Evolutionary conservation across 2,888 invertebrate species (phyloP), one percentile per base, ranked within the genome.

Genomic region (Panzeria rudis): DNA sequence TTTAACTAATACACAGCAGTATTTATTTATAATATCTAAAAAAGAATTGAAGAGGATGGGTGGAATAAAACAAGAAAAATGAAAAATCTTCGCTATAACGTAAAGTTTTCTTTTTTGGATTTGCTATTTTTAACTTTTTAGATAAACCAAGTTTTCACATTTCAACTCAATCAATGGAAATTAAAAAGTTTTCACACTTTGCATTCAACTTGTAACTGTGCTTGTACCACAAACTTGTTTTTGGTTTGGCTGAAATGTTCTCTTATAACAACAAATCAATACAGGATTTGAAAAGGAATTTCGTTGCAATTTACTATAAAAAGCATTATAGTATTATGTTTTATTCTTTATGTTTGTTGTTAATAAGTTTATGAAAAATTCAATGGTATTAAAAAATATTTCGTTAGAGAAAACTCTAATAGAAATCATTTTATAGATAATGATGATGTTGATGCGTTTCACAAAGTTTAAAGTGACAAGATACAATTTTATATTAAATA

Each of bases 251-350:
- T 44, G 44, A 11, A 29, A 64, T 29, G 17, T 9, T 25, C 9
- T 41, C 41, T 62, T 62, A 41, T 62, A 44, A 25, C 8, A 25
- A 44, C 44, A 64, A 64, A 64, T 64, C 64, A 64, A 29, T 29
- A 17, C 17, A 17, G 17, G 25, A 29, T 47, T 47, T 64, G 44
- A 11, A 47, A 64, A 6, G 47, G 23, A 47, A 41, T 47, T 64
- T 44, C 23, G 15, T 44, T 44, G n/a, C 44, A 23, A 23, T 62
- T 62, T 23, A 17, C n/a, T 44, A 29, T n/a, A 44, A 64, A 23
- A 47, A 17, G 29, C 29, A 17, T 47, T 29, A 25, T 25, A 32
- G 5, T 25, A 54, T 23, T 2, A 8, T 54, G 4, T 1, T 23
- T 15, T 38, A n/a, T 41, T 62, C 5, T 25, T 41, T 25, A 20